Base-by-base conservation (phyloP, 2,888 invertebrate species). In the Cremastinae sp. region DNA sequence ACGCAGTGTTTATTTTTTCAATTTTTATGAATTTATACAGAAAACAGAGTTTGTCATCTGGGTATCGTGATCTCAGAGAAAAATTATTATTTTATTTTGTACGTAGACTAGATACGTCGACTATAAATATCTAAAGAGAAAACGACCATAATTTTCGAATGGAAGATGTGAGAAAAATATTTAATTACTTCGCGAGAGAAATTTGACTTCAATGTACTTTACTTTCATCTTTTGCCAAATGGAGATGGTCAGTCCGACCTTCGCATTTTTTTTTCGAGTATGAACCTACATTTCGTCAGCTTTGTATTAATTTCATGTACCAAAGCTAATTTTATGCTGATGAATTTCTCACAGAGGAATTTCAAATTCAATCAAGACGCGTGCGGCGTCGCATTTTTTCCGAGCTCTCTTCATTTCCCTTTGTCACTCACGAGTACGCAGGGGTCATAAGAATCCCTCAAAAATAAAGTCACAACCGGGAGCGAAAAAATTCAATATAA, bases 171-270 rank as follows among this genome's bases (percentile, higher is more conserved):
- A n/a, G n/a, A 73, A 76, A 73, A 73, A 69, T 65, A 65, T 69
- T 73, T 70, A 76, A 76, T 73, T 69, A 76, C 73, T 69, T 73
- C 61, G 64, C 64, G 69, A 76, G 70, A 73, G 41, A 70, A 53
- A 70, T 76, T n/a, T 34, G 12, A 41, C 43, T 43, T 61, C 56
- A 69, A 76, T 54, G 69, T 62, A 69, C 73, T 69, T 73, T 70
- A 73, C 73, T 76, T 76, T 76, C 73, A 76, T 76, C 69, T 76
- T 69, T 73, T 47, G 45, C 10, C 18, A 18, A 34, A 18, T n/a
- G n/a, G 28, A 12, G 20, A 43, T 8, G 53, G 43, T 45, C 34
- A 34, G 53, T 28, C 18, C 18, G 12, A 28, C 18, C n/a, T n/a
- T n/a, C n/a, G n/a, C n/a, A n/a, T n/a, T n/a, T 49, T 16, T 20